Percentiles rank a stretch among this genome's conserved stretches.
Conservation (phyloP, 2,888 invertebrate species). For the Platycnemis pennipes region DNA sequence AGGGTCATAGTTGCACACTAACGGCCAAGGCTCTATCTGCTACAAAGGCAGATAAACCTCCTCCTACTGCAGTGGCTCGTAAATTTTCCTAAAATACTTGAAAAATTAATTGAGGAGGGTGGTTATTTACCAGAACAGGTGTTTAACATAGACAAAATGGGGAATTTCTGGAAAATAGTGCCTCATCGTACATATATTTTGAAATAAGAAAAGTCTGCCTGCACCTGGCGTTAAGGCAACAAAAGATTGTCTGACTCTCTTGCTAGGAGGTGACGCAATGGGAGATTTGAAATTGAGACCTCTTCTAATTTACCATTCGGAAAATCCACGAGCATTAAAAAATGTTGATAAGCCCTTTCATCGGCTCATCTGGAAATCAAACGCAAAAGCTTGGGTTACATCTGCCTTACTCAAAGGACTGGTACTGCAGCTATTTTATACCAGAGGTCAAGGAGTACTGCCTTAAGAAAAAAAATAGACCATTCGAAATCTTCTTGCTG, state of each 20-base stretch:
- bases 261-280: background rate
- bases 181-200: background rate
- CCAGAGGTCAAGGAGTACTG: slow-evolving; percentile 48
- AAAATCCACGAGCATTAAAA: slow-evolving; percentile 36
- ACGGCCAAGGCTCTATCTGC: too few relatives aligned
- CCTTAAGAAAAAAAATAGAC: background rate
- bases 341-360: background rate
- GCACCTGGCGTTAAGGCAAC: slow-evolving; percentile 1
- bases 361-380: slow-evolving; percentile 34
- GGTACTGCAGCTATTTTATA: background rate
- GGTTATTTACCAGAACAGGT: slow-evolving; percentile 73
- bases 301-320: background rate
- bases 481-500: background rate
- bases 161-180: slow-evolving; percentile 31
- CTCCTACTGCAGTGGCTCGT: too few relatives aligned
- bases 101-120: slow-evolving; percentile 72
- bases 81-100: slow-evolving; percentile 70
- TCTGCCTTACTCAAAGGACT: slow-evolving; percentile 23
- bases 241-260: background rate
- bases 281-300: slow-evolving; percentile 35
- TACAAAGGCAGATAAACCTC: too few relatives aligned
- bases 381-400: too few relatives aligned
- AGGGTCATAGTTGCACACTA: background rate
- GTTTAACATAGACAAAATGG: slow-evolving; percentile 70
- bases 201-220: background rate